phyloP scores from a whole-genome alignment of 2,113 vertebrate genomes.

The Scomber japonicus region DNA sequence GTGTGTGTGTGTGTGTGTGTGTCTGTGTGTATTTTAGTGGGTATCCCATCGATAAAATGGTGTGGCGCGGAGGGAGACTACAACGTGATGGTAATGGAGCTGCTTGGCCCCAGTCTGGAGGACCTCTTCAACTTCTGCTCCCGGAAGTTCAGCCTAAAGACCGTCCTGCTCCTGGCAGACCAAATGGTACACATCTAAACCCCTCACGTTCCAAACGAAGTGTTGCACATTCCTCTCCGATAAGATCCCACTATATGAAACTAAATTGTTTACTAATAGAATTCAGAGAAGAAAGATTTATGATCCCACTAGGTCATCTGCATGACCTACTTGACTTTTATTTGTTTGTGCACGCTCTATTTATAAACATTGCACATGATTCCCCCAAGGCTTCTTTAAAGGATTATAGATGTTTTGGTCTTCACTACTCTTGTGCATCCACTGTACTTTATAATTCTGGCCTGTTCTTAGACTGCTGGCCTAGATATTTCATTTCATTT shows the following conservation, averaged over 20 bases:
- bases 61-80: constrained; percentile 98
- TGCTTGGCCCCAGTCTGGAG: constrained; percentile 95
- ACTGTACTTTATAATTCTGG: constrained; percentile 14
- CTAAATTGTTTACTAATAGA: background rate
- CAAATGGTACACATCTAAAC: constrained; percentile 90
- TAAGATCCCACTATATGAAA: background rate
- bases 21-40: constrained; percentile 84
- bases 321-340: background rate
- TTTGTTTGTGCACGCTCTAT: constrained; percentile 9
- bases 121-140: constrained; percentile 99
- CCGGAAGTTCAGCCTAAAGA: constrained; percentile 98
- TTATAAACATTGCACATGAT: constrained; percentile 2
- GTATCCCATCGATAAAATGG: constrained; percentile 98
- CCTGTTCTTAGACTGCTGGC: constrained; percentile 22
- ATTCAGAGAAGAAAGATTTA: background rate
- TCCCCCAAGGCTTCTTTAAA: constrained; percentile 22
- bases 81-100: constrained; percentile 99
- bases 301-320: constrained; percentile 2
- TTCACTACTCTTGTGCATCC: background rate
- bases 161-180: constrained; percentile 95
- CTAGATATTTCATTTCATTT: constrained; percentile 44
- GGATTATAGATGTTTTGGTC: constrained; percentile 19
- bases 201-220: background rate
- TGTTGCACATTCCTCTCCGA: background rate
- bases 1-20: background rate